Evolutionary conservation across 2,888 invertebrate species (phyloP), one percentile per base, ranked within the genome.

Genomic region (Pediacus dermestoides): DNA sequence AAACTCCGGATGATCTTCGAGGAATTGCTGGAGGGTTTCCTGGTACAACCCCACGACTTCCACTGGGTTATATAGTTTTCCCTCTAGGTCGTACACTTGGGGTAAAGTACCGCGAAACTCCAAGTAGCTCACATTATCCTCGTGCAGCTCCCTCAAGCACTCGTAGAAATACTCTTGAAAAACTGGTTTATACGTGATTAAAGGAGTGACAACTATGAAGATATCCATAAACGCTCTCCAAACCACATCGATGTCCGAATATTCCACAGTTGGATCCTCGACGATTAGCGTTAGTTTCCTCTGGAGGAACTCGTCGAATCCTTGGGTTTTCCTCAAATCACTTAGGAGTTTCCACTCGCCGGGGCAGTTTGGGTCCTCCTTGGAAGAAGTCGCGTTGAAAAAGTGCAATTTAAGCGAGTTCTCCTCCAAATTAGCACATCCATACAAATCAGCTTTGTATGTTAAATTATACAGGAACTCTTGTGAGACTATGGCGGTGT

Each of bases 381-480:
- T n/a, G n/a, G n/a, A n/a, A n/a, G n/a, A n/a, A n/a, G n/a, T n/a
- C n/a, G 45, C 21, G 15, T 45, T 39, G 18, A 46, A 48, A 63
- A 51, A 68, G 63, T 38, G 65, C 62, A 41, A 63, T 43, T 25
- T 61, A 2, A 38, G 65, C 47, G 25, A 61, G 1, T 31, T 47
- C n/a, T 57, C 37, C 1, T 18, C 25, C n/a, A n/a, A n/a, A n/a
- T n/a, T n/a, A 1, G 58, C 49, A 30, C 52, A 56, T 6, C 39
- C 67, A 50, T 78, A 80, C 1, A 85, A 66, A 55, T 80, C 54
- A 0, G 75, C 73, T 42, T 72, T 71, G 48, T 78, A 81, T 0
- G 85, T 85, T 14, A 85, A 53, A 21, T 78, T 74, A 34, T 80
- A 60, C 0, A 85, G 52, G 45, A 74, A 83, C 34, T 81, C 77